Evolutionary conservation across 2,888 invertebrate species (phyloP).

Genomic region (Timema cristinae): DNA sequence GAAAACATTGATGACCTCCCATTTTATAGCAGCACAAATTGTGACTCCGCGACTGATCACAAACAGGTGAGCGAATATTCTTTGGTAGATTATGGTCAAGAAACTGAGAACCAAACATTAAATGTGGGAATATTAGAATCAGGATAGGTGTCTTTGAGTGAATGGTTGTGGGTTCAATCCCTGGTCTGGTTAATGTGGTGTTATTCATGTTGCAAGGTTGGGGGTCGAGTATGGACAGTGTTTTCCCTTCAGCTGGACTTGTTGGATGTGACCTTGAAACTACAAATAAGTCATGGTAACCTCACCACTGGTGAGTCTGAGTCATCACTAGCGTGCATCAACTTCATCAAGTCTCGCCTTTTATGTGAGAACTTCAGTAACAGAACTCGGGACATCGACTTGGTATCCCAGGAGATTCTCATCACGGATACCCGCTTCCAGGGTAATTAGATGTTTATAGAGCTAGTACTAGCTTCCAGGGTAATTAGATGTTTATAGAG

Average conservation of each 20-base stretch:
- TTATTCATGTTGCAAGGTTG: slow-evolving; percentile 26
- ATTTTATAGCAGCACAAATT: no score
- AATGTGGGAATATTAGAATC: no score
- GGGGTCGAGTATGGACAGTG: slow-evolving; percentile 61
- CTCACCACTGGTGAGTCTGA: slow-evolving; percentile 40
- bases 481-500: slow-evolving; percentile 35
- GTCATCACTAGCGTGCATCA: slow-evolving; percentile 69
- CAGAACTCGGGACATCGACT: slow-evolving; percentile 84
- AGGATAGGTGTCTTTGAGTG: no score
- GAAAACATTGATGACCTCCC: slow-evolving; percentile 69
- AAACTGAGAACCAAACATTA: no score
- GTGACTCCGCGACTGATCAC: no score
- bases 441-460: slow-evolving; percentile 38
- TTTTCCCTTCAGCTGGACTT: slow-evolving; percentile 79
- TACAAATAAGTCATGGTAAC: slow-evolving; percentile 56
- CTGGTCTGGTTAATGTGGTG: no score
- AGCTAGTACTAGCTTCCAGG: slow-evolving; percentile 28
- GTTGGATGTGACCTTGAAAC: slow-evolving; percentile 76
- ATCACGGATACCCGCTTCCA: slow-evolving; percentile 72
- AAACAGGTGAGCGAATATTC: no score
- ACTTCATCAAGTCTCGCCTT: slow-evolving; percentile 86
- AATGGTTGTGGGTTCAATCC: no score
- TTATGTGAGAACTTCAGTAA: slow-evolving; percentile 84
- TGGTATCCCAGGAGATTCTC: slow-evolving; percentile 87
- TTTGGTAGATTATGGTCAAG: no score